These are phyloP conservation scores for Sanderia malayensis DNA, from an alignment of 30 jellyfish, hydroid and myxozoan species.

Conservation along the genomic window DNA sequence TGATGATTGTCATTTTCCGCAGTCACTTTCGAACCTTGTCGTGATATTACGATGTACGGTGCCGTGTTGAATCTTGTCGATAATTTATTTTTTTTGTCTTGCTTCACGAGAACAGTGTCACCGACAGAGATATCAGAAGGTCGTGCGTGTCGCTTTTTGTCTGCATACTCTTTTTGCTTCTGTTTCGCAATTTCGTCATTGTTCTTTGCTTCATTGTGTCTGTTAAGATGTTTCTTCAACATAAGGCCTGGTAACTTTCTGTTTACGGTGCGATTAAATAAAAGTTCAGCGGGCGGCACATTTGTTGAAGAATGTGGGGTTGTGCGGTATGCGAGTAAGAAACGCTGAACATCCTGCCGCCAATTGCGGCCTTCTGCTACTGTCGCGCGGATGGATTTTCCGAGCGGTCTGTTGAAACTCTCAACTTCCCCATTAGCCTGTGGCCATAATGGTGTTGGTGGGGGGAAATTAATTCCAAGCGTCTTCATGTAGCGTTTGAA, in stretches of 20 bases:
- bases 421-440: slow-evolving; percentile 29
- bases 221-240: not conserved
- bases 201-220: slow-evolving; percentile 22
- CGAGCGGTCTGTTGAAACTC: slow-evolving; percentile 17
- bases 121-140: slow-evolving; percentile 27
- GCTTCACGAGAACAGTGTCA: slow-evolving; percentile 31
- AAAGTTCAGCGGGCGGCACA: slow-evolving; percentile 35
- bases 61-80: slow-evolving; percentile 13
- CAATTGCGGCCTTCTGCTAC: slow-evolving; percentile 19
- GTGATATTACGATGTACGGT: slow-evolving; percentile 34
- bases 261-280: not conserved
- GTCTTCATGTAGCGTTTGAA: slow-evolving; percentile 1
- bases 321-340: slow-evolving; percentile 10
- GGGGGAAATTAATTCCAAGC: slow-evolving; percentile 12
- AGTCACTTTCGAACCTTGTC: slow-evolving; percentile 32
- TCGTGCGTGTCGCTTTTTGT: slow-evolving; percentile 34
- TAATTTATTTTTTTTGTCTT: slow-evolving; percentile 25
- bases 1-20: slow-evolving; percentile 8
- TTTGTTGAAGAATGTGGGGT: slow-evolving; percentile 33
- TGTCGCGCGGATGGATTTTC: slow-evolving; percentile 34
- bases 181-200: slow-evolving; percentile 18
- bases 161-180: slow-evolving; percentile 11
- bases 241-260: slow-evolving; percentile 8
- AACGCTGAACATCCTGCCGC: slow-evolving; percentile 37
- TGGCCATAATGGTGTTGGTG: slow-evolving; percentile 37